Evolutionary conservation across 1,140 invertebrate genomes (phyloP), one percentile per base, ranked within the genome.

Genomic region (Drosophila athabasca): DNA sequence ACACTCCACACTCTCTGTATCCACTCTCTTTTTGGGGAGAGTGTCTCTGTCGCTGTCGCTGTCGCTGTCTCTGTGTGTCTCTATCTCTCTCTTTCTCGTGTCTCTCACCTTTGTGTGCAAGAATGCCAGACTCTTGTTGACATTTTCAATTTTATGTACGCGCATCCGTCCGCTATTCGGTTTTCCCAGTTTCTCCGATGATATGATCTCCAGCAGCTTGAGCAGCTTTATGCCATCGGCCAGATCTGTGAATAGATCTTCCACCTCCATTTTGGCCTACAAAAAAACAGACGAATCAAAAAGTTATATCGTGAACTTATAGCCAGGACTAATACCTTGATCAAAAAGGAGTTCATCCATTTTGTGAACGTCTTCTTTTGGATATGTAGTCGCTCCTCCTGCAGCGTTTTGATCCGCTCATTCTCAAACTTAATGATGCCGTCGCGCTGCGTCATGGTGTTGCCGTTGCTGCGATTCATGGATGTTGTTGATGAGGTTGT

Each of bases 351-450:
- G 93, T 99, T 99, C 95, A 99, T 98, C 99, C 98, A 99, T 98
- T 99, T 99, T 85, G 99, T 99, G 93, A 99, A 99, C 6, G 99
- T 99, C 93, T 99, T 99, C 94, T 99, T 99, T 93, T 99, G 99
- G 80, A 99, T 99, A 92, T 98, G 96, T 59, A 99, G 93, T 70
- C 98, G 95, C 93, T 99, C 98, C 92, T 99, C 97, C 91, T 99
- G 98, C 87, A 99, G 94, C 88, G 97, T 97, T 93, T 97, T 96
- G 90, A 99, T 99, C 61, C 98, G 95, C 82, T 97, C 96, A 93
- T 97, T 97, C 94, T 99, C 98, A 92, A 99, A 99, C 92, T 98
- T 98, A 79, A 96, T 94, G 61, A 96, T 95, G 92, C 97, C 97
- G 93, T 97, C 97, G 59, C 96, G 94, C 93, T 97, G 96, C 92